These are phyloP conservation scores for Hoplias malabaricus DNA, from an alignment of 2,113 vertebrate genomes.

Conservation along the genomic window DNA sequence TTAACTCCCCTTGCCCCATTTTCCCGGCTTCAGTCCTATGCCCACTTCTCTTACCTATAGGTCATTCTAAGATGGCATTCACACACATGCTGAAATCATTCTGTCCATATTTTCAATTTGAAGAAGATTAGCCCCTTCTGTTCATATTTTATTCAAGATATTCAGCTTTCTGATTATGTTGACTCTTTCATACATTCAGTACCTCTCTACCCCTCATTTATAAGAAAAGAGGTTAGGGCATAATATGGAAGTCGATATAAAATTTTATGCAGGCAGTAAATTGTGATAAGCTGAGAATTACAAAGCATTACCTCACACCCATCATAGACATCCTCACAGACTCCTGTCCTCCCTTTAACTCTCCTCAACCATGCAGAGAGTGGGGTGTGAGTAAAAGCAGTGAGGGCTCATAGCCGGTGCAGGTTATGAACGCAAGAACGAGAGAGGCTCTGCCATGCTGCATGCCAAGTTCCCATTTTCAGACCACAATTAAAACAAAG, in stretches of 20 bases:
- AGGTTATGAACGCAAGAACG: conserved; percentile 23
- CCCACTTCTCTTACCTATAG: no score
- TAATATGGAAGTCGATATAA: conserved; percentile 42
- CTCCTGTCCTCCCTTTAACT: conserved; percentile 27
- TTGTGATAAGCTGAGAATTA: conserved; percentile 58
- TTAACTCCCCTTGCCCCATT: no score
- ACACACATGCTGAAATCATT: no score
- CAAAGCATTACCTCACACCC: conserved; percentile 31
- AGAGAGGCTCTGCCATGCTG: neutral
- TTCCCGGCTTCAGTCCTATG: no score
- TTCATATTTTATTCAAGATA: no score
- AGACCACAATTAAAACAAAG: conserved; percentile 26
- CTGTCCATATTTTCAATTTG: no score
- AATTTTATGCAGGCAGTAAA: conserved; percentile 56
- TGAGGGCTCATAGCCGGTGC: neutral
- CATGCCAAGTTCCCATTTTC: conserved; percentile 10
- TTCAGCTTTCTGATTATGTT: neutral
- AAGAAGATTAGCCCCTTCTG: no score
- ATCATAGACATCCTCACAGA: conserved; percentile 21
- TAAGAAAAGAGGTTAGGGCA: neutral
- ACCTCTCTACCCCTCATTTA: neutral
- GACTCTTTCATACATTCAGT: neutral
- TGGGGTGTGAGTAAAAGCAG: conserved; percentile 25
- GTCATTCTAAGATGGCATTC: no score
- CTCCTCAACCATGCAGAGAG: neutral